A percentile compares a stretch with the other conserved stretches of the same genome.
Conservation (phyloP, 2,888 invertebrate species). For the Epistrophe grossulariae region DNA sequence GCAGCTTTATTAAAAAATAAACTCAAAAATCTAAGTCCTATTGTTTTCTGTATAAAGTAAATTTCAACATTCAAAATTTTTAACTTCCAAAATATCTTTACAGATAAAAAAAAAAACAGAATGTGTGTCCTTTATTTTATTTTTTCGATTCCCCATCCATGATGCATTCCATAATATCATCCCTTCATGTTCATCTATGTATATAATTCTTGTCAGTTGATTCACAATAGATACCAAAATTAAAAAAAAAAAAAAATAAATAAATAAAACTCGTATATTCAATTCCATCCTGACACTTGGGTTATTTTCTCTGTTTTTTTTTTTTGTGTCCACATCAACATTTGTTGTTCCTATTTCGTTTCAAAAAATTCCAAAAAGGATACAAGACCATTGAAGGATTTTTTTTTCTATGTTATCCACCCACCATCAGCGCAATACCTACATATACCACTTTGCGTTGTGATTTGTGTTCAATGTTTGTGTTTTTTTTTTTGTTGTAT, state of each 20-base stretch:
- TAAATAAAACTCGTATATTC: conserved; percentile 40
- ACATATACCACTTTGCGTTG: conserved; percentile 41
- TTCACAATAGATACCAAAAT: conserved; percentile 35
- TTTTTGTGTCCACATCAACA: conserved; percentile 5
- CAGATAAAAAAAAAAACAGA: neutral
- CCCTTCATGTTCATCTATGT: neutral
- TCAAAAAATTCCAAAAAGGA: conserved; percentile 36
- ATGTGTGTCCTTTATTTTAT: neutral
- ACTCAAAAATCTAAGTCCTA: too few relatives aligned
- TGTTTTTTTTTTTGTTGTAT: neutral
- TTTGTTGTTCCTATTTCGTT: conserved; percentile 27
- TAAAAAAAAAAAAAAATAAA: neutral
- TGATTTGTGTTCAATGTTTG: conserved; percentile 5
- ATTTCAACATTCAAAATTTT: too few relatives aligned
- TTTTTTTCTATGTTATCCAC: conserved; percentile 17
- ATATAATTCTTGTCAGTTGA: conserved; percentile 31
- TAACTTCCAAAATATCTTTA: too few relatives aligned
- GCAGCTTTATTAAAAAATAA: too few relatives aligned
- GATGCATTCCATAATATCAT: neutral
- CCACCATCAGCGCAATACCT: neutral
- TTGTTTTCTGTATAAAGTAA: too few relatives aligned
- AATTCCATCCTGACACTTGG: conserved; percentile 64
- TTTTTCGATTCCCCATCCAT: neutral
- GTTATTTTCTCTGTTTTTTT: neutral
- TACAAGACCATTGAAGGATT: conserved; percentile 24